A percentile compares a stretch with the other conserved stretches of the same genome.
Evolutionary conservation across 2,113 vertebrate species (phyloP).

Genomic region (Tachuris rubrigastra): DNA sequence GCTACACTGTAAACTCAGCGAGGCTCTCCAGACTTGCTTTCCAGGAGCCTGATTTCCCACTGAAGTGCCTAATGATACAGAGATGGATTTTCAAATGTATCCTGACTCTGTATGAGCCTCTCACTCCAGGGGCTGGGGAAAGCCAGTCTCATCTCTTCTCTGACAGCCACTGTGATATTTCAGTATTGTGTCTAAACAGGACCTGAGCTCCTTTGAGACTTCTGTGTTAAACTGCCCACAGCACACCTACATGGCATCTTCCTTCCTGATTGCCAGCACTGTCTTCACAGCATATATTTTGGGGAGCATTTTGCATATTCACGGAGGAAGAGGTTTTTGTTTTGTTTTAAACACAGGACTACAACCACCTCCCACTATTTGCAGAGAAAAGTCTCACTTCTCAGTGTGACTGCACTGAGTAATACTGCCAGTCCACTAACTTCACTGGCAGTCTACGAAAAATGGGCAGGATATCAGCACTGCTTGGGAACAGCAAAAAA

Average conservation of each 20-base stretch:
- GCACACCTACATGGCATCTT: neutral
- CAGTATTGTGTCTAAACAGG: neutral
- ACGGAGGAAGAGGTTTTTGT: neutral
- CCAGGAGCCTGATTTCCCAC: neutral
- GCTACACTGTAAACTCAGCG: neutral
- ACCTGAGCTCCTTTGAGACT: neutral
- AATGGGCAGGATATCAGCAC: neutral
- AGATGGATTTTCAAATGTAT: neutral
- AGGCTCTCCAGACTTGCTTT: neutral
- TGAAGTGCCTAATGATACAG: neutral
- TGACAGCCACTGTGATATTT: neutral
- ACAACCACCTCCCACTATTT: neutral
- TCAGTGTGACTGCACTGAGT: neutral
- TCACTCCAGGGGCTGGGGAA: neutral
- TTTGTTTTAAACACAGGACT: neutral
- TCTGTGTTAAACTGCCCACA: neutral
- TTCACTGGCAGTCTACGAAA: neutral
- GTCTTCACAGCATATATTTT: neutral
- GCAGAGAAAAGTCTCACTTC: neutral
- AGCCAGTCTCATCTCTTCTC: neutral
- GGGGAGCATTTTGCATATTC: neutral
- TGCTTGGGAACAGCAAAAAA: neutral
- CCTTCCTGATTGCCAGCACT: neutral
- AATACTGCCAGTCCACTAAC: neutral
- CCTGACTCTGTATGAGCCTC: neutral